phyloP scores from a whole-genome alignment of 2,797 vertebrate genomes.

The Pterois miles region DNA sequence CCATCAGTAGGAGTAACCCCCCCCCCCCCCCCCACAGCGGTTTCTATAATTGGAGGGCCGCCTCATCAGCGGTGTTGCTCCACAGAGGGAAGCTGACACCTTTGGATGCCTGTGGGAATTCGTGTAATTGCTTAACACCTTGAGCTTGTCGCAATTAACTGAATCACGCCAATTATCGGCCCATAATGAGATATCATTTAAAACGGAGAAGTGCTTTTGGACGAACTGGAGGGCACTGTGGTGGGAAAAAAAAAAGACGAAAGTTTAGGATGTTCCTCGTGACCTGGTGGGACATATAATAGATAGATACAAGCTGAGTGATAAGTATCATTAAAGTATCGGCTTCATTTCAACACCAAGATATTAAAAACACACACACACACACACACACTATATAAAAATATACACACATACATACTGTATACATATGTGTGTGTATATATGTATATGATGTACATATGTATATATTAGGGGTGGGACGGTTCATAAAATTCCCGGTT shows the following conservation, averaged over 20 bases:
- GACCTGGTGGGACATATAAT: slow-evolving; percentile 60
- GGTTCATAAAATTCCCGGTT: too few relatives aligned
- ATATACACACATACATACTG: too few relatives aligned
- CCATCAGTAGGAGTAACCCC: slow-evolving; percentile 32
- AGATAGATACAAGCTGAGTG: too few relatives aligned
- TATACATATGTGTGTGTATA: too few relatives aligned
- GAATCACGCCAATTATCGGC: slow-evolving; percentile 79
- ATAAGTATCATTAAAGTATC: slow-evolving; percentile 10
- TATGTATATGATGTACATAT: too few relatives aligned
- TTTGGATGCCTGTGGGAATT: slow-evolving; percentile 72
- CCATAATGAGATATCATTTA: slow-evolving; percentile 75
- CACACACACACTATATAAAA: neutral
- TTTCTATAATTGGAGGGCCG: slow-evolving; percentile 74
- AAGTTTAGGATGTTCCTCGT: slow-evolving; percentile 43
- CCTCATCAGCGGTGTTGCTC: slow-evolving; percentile 71
- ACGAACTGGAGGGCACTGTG: slow-evolving; percentile 55
- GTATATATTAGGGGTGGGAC: too few relatives aligned
- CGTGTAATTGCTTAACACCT: slow-evolving; percentile 79
- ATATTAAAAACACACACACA: neutral
- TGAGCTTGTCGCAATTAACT: slow-evolving; percentile 79
- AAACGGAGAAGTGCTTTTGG: slow-evolving; percentile 61
- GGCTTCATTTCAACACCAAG: neutral
- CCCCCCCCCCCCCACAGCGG: too few relatives aligned
- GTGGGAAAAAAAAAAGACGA: neutral
- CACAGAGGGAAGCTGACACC: slow-evolving; percentile 73